Conservation (phyloP, 2,888 invertebrate genomes). For the Anarsia innoxiella region DNA sequence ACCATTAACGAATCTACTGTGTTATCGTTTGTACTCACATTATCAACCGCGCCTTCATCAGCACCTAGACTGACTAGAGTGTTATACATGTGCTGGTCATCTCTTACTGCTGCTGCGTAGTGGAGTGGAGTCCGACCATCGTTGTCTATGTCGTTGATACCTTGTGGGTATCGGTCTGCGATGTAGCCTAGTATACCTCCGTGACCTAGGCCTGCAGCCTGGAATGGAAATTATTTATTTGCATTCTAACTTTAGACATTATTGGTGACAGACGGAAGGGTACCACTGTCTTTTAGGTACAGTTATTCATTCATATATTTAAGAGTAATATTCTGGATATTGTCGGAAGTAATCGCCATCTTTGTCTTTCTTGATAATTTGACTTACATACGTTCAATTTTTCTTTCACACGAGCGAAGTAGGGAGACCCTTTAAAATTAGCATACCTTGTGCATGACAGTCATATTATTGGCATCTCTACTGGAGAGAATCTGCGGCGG, state of each 20-base stretch:
- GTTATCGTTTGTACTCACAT: slow-evolving; percentile 73
- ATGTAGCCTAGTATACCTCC: slow-evolving; percentile 84
- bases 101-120: slow-evolving; percentile 88
- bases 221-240: no score
- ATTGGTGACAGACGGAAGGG: no score
- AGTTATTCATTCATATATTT: no score
- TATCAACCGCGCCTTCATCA: slow-evolving; percentile 87
- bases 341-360: no score
- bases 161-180: slow-evolving; percentile 79
- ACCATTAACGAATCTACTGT: no score
- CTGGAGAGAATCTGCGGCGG: slow-evolving; percentile 82
- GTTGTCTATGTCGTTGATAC: slow-evolving; percentile 82
- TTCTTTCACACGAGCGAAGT: no score
- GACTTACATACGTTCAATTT: no score
- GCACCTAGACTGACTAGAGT: slow-evolving; percentile 87
- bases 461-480: slow-evolving; percentile 87
- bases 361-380: no score
- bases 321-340: no score
- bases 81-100: slow-evolving; percentile 85
- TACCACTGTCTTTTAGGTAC: no score
- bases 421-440: no score
- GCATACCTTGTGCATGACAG: slow-evolving; percentile 93
- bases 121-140: slow-evolving; percentile 92
- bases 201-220: slow-evolving; percentile 90
- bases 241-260: no score